phyloP scores from a whole-genome alignment of 2,797 vertebrate genomes.

The Garrulus glandarius region DNA sequence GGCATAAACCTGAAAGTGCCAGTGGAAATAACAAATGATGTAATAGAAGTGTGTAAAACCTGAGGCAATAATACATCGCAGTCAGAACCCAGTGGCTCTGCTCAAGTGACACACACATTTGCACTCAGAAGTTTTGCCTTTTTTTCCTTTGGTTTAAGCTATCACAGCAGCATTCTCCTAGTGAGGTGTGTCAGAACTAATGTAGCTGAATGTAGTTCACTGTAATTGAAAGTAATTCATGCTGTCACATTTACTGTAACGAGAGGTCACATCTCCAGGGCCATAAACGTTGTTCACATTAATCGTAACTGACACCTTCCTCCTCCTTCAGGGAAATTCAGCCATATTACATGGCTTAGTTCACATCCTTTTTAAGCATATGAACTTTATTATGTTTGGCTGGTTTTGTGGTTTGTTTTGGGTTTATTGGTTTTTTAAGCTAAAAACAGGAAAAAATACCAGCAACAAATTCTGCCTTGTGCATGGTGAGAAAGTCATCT shows the following conservation, averaged over 20 bases:
- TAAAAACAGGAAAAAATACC: neutral
- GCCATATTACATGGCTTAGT: neutral
- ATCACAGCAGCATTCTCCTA: conserved; percentile 52
- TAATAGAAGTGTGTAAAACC: neutral
- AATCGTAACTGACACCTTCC: conserved; percentile 72
- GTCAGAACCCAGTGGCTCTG: neutral
- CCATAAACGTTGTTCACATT: conserved; percentile 64
- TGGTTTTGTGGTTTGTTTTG: neutral
- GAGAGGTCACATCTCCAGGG: conserved; percentile 70
- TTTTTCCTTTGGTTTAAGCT: conserved; percentile 1
- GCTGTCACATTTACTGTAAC: conserved; percentile 75
- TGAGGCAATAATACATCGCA: neutral
- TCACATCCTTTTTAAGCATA: conserved; percentile 49
- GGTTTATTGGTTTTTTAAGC: neutral
- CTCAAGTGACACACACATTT: neutral
- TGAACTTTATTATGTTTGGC: neutral
- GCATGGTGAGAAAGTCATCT: neutral
- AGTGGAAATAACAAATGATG: conserved; percentile 1
- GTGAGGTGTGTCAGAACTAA: conserved; percentile 57
- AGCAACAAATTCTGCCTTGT: neutral
- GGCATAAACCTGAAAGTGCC: conserved; percentile 8
- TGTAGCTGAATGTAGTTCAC: conserved; percentile 58
- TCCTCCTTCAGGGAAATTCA: conserved; percentile 62
- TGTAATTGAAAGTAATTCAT: conserved; percentile 77
- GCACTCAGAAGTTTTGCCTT: neutral